Evolutionary conservation across 1,140 invertebrate species (phyloP), one percentile per base, ranked within the genome.

Genomic region (Drosophila bocqueti): DNA sequence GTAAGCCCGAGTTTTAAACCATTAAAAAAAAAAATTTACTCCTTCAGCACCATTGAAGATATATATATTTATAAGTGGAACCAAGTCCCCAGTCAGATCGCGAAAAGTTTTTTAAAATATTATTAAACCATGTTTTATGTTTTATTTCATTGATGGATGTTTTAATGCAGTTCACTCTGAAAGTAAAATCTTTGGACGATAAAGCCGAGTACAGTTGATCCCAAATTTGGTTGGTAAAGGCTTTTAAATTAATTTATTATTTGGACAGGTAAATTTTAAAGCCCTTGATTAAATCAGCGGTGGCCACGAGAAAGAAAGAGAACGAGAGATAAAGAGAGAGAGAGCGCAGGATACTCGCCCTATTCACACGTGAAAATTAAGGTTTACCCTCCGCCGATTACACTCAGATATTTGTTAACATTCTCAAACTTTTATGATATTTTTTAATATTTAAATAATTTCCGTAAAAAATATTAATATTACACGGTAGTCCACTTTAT

Each of bases 21-120:
- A 57, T 57, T 57, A 57, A 38, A 57, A 55, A 54, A 55, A 57
- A 57, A 40, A 34, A 24, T 34, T 7, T 57, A 40, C 54, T 57
- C 54, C 36, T 57, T 40, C 36, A 26, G 54, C 54, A 57, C 54
- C 54, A 57, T 57, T 38, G 34, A 26, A 57, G 24, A 38, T 40
- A 26, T 43, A 31, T 26, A 40, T 57, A 57, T 31, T 65, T 43
- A 15, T 31, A 61, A 65, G 62, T 65, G 57, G 38, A 65, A 61
- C 26, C 21, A 40, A 62, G 62, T 65, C 62, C 62, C 59, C n/a
- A 50, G 55, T 65, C 42, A 65, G 40, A 26, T 29, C 55, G 34
- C 38, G 36, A 61, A 62, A 62, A 34, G 59, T 65, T 43, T 62
- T 65, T 62, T 65, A 34, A 62, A 24, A 24, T 24, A 24, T 47